Conservation (phyloP, 2,113 vertebrate species). For the Siniperca knerii region DNA sequence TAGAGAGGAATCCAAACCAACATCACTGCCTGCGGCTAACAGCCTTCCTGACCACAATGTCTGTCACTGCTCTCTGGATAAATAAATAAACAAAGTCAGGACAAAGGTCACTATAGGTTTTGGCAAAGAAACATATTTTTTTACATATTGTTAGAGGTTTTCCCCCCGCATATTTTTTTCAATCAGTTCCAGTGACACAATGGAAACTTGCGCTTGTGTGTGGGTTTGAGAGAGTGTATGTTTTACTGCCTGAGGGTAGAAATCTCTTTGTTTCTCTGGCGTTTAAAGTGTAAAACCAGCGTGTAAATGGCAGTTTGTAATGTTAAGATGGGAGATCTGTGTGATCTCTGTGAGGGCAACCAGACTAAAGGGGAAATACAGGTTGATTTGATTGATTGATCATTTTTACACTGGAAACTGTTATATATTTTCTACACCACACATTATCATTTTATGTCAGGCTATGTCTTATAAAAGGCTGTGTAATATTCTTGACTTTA, state of each 20-base stretch:
- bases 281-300: conserved; percentile 32
- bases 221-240: conserved; percentile 23
- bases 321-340: conserved; percentile 3
- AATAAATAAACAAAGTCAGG: conserved; percentile 84
- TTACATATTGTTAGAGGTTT: conserved; percentile 52
- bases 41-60: conserved; percentile 77
- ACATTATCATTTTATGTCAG: background rate
- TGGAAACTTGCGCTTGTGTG: conserved; percentile 57
- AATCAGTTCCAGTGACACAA: conserved; percentile 57
- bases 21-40: conserved; percentile 78
- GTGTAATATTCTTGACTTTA: background rate
- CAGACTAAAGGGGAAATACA: background rate
- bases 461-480: background rate
- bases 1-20: conserved; percentile 82
- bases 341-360: background rate
- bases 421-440: background rate
- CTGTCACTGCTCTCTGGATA: conserved; percentile 79
- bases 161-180: conserved; percentile 46
- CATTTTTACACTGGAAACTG: background rate
- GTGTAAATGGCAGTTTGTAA: conserved; percentile 20
- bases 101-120: conserved; percentile 83
- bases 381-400: background rate
- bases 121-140: conserved; percentile 57
- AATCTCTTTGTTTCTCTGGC: conserved; percentile 13
- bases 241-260: conserved; percentile 45